phyloP scores from a whole-genome alignment of 2,113 vertebrate genomes.

The Leucoraja erinaceus region DNA sequence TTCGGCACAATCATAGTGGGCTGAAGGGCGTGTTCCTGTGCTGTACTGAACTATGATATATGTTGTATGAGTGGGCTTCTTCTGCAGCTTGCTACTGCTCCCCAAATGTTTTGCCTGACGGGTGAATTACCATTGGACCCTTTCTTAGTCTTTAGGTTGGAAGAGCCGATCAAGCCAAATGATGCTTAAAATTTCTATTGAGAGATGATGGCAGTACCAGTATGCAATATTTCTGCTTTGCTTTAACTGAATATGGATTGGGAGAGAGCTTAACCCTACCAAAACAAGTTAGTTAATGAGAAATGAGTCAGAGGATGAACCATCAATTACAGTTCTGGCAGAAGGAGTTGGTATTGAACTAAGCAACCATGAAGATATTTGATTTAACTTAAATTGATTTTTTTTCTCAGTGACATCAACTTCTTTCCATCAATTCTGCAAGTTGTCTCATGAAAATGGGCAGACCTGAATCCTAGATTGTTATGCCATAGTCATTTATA shows the following conservation, averaged over 20 bases:
- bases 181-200: neutral
- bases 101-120: neutral
- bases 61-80: neutral
- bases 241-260: neutral
- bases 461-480: neutral
- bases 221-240: neutral
- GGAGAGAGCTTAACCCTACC: neutral
- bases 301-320: neutral
- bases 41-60: too few relatives aligned
- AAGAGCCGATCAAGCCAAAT: neutral
- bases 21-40: too few relatives aligned
- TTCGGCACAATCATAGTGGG: too few relatives aligned
- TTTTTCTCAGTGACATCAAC: neutral
- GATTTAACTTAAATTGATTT: constrained; percentile 4
- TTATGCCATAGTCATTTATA: neutral
- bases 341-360: neutral
- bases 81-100: neutral
- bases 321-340: neutral
- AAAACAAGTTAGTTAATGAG: neutral
- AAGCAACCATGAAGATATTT: neutral
- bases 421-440: neutral
- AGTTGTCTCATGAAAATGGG: neutral
- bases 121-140: neutral
- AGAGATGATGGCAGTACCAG: neutral
- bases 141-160: neutral